These are phyloP conservation scores for Scomber colias DNA, from an alignment of 2,113 vertebrate genomes.

Conservation along the genomic window DNA sequence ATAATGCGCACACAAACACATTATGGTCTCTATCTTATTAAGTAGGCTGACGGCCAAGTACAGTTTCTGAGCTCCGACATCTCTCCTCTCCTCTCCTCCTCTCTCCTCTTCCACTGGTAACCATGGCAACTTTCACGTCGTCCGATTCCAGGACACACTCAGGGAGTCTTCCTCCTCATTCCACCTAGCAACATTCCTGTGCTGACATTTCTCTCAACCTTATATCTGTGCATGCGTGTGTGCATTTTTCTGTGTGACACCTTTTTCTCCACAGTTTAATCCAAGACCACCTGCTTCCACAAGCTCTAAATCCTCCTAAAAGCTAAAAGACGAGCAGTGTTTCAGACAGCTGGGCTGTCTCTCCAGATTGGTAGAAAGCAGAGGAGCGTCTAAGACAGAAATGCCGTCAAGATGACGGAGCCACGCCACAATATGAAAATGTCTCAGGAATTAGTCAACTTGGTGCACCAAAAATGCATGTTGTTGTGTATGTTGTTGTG, in stretches of 20 bases:
- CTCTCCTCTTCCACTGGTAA: slow-evolving; percentile 63
- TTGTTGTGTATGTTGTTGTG: slow-evolving; percentile 27
- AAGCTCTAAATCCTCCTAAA: slow-evolving; percentile 55
- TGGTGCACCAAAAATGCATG: slow-evolving; percentile 25
- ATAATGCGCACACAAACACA: slow-evolving; percentile 34
- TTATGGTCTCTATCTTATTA: slow-evolving; percentile 27
- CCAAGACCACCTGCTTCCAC: slow-evolving; percentile 55
- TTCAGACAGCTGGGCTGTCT: slow-evolving; percentile 49
- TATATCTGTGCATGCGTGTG: slow-evolving; percentile 21
- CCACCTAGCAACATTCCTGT: slow-evolving; percentile 69
- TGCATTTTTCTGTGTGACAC: slow-evolving; percentile 29
- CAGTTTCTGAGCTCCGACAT: slow-evolving; percentile 59
- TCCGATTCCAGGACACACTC: slow-evolving; percentile 78
- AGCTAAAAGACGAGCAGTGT: slow-evolving; percentile 46
- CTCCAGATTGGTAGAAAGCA: slow-evolving; percentile 29
- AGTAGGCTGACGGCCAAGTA: slow-evolving; percentile 48
- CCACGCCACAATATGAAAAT: slow-evolving; percentile 25
- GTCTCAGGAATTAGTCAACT: slow-evolving; percentile 64
- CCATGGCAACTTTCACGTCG: slow-evolving; percentile 76
- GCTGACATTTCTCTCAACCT: slow-evolving; percentile 31
- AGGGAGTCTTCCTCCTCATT: slow-evolving; percentile 63
- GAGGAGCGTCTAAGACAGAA: slow-evolving; percentile 31
- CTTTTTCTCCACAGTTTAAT: slow-evolving; percentile 51
- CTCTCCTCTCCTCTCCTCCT: slow-evolving; percentile 47
- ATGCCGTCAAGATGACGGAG: slow-evolving; percentile 28